Evolutionary conservation across 2,797 vertebrate species (phyloP).

Genomic region (Smutsia gigantea): DNA sequence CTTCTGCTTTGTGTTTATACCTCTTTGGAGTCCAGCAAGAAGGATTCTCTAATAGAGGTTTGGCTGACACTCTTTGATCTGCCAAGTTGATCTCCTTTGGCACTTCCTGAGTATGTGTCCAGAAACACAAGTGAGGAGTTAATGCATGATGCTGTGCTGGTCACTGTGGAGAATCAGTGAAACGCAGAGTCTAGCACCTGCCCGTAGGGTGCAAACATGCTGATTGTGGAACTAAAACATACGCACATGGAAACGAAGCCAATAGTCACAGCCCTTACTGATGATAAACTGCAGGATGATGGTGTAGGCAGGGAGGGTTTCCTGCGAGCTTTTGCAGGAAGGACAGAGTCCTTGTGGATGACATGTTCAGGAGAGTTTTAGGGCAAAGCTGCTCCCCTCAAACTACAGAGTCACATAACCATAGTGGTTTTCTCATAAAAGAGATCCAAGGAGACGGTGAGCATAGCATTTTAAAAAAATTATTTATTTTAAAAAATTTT

Average conservation of each 20-base stretch:
- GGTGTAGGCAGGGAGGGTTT: not conserved
- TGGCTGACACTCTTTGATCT: not conserved
- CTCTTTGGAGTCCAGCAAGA: not conserved
- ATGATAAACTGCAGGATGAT: fast-evolving
- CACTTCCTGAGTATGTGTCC: not conserved
- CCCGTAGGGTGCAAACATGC: not conserved
- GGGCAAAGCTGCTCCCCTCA: not conserved
- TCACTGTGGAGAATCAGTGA: not conserved
- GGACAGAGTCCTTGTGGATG: not conserved
- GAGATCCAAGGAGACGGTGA: not conserved
- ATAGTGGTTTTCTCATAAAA: not conserved
- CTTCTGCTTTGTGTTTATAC: not conserved
- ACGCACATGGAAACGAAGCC: not conserved
- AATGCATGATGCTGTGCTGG: too few species aligned
- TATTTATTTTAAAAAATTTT: not conserved
- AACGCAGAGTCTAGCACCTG: not conserved
- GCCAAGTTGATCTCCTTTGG: not conserved
- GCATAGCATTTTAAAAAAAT: not conserved
- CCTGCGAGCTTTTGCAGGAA: not conserved
- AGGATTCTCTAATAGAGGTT: not conserved
- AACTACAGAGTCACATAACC: not conserved
- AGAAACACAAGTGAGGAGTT: not conserved
- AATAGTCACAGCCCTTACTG: not conserved
- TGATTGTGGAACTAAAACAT: not conserved
- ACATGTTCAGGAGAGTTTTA: not conserved